phyloP scores from a whole-genome alignment of 2,113 vertebrate genomes.

The Ploceus nigricollis region DNA sequence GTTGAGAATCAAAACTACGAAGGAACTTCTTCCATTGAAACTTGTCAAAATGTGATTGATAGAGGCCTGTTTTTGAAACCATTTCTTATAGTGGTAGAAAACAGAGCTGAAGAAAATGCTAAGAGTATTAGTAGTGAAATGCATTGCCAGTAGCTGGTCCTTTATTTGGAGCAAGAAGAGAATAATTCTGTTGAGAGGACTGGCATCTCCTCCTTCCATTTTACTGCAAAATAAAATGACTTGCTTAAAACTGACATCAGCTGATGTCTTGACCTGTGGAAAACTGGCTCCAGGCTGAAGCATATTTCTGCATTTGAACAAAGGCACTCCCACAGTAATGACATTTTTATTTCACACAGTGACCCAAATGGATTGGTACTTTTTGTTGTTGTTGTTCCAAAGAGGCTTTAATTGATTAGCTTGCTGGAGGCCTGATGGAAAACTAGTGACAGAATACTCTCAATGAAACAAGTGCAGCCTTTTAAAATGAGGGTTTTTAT shows the following conservation, averaged over 20 bases:
- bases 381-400: not conserved
- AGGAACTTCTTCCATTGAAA: not conserved
- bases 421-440: not conserved
- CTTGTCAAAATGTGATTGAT: not conserved
- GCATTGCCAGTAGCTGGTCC: not conserved
- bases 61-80: not conserved
- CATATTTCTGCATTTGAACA: not conserved
- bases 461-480: not conserved
- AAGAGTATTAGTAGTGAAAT: not conserved
- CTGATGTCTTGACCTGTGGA: not conserved
- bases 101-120: not conserved
- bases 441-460: not conserved
- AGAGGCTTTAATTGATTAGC: constrained; percentile 1
- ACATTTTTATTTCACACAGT: not conserved
- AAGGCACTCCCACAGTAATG: not conserved
- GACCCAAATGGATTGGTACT: not conserved
- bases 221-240: not conserved
- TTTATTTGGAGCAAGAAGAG: not conserved
- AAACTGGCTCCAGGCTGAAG: constrained; percentile 7
- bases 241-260: not conserved
- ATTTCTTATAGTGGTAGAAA: not conserved
- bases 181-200: not conserved
- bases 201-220: not conserved
- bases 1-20: not conserved
- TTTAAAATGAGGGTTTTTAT: not conserved